Percentiles rank a stretch among this genome's conserved stretches.
Evolutionary conservation across 2,888 invertebrate species (phyloP).

Genomic region (Dryobota labecula): DNA sequence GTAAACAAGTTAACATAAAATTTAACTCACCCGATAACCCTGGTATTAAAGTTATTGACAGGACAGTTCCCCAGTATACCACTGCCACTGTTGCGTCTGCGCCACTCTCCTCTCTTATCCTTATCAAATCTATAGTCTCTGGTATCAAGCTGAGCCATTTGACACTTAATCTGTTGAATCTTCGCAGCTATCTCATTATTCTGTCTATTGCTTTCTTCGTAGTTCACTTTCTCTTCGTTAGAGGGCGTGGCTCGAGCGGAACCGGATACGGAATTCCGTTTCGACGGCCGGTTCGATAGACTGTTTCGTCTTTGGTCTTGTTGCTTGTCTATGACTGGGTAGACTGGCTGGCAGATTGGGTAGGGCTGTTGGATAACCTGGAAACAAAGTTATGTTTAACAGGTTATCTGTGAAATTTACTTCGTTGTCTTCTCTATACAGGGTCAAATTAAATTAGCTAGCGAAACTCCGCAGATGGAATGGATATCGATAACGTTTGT

Average conservation of each 20-base stretch:
- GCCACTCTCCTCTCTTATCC: slow-evolving; percentile 65
- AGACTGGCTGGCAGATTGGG: slow-evolving; percentile 77
- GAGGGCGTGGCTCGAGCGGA: slow-evolving; percentile 73
- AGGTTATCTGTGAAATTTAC: background rate
- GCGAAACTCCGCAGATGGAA: too few species aligned
- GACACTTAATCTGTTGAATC: slow-evolving; percentile 83
- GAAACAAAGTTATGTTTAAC: background rate
- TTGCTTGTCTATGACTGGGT: slow-evolving; percentile 71
- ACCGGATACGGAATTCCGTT: slow-evolving; percentile 66
- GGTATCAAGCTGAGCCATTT: slow-evolving; percentile 77
- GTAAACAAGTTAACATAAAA: background rate
- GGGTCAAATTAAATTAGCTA: too few species aligned
- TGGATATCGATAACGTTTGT: too few species aligned
- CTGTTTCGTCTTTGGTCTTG: slow-evolving; percentile 55
- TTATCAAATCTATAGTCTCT: slow-evolving; percentile 60
- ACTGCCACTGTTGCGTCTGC: slow-evolving; percentile 76
- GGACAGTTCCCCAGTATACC: slow-evolving; percentile 83
- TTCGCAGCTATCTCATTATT: slow-evolving; percentile 76
- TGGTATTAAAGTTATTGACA: slow-evolving; percentile 65
- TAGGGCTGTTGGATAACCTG: slow-evolving; percentile 82
- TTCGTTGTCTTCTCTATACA: background rate
- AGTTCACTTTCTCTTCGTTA: slow-evolving; percentile 67
- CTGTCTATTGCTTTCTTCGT: slow-evolving; percentile 58
- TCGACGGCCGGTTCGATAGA: slow-evolving; percentile 58
- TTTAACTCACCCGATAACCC: slow-evolving; percentile 71